phyloP scores from a whole-genome alignment of 2,797 vertebrate species.

The Galagoides demidoff region DNA sequence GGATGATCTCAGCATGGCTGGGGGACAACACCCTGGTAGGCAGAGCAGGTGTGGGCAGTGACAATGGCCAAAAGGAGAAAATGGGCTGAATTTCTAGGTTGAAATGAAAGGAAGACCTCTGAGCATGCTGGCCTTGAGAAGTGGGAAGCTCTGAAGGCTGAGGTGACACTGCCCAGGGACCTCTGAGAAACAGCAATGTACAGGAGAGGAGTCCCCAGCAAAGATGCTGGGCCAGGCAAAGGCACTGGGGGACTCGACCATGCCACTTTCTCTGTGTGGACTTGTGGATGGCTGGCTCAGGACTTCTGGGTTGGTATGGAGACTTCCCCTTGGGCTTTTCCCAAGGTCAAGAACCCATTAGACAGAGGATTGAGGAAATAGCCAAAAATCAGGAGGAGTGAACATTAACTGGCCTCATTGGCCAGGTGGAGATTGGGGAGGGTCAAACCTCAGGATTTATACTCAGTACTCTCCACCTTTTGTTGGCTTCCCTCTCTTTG shows the following conservation, averaged over 20 bases:
- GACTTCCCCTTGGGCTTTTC: no score
- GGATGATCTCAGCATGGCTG: neutral
- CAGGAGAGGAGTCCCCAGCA: neutral
- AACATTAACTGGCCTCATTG: no score
- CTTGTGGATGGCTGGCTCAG: no score
- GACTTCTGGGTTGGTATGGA: no score
- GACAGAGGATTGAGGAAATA: no score
- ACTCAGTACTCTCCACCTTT: no score
- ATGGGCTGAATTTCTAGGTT: neutral
- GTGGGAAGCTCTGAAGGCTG: neutral
- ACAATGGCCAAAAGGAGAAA: neutral
- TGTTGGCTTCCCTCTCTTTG: no score
- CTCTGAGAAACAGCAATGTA: neutral
- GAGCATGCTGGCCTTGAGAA: neutral
- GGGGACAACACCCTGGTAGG: rapidly evolving
- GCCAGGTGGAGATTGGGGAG: no score
- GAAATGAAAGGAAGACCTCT: neutral
- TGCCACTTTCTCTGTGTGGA: neutral
- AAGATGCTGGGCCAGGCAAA: neutral
- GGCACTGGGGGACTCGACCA: rapidly evolving
- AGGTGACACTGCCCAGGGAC: no score
- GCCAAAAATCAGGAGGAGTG: no score
- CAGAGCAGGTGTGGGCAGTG: neutral
- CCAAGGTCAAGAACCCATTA: no score
- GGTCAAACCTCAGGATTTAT: no score